These are phyloP conservation scores for Marcusenius ussheri DNA, from an alignment of 2,113 vertebrate species.

Conservation along the genomic window DNA sequence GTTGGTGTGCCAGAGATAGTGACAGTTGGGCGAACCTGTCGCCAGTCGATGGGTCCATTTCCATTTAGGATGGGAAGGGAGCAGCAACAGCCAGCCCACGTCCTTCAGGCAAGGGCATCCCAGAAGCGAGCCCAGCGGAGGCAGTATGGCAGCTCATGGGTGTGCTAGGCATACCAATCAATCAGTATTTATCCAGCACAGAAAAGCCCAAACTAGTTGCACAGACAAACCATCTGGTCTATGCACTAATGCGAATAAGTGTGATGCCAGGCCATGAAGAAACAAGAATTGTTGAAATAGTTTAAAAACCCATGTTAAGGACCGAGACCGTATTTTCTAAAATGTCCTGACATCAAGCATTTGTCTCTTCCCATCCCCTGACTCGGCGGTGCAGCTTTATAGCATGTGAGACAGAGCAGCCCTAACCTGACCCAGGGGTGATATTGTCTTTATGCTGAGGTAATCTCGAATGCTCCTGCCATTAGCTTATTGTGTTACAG, in stretches of 20 bases:
- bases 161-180: background rate
- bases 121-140: background rate
- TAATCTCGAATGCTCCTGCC: background rate
- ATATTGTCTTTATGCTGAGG: background rate
- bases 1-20: background rate
- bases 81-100: background rate
- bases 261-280: background rate
- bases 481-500: background rate
- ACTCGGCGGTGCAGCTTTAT: background rate
- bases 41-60: background rate
- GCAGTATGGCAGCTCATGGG: background rate
- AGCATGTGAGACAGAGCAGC: background rate
- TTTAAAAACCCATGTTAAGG: background rate
- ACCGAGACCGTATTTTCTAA: background rate
- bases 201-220: background rate
- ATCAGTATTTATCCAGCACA: background rate
- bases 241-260: background rate
- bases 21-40: background rate
- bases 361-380: background rate
- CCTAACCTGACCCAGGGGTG: background rate
- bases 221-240: background rate
- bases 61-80: constrained; percentile 32
- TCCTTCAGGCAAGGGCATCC: constrained; percentile 51
- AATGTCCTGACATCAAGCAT: background rate
- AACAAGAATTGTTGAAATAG: background rate